Percentiles rank a stretch among this genome's conserved stretches.
Evolutionary conservation across 2,113 vertebrate species (phyloP).

Genomic region (Terrapene triunguis): DNA sequence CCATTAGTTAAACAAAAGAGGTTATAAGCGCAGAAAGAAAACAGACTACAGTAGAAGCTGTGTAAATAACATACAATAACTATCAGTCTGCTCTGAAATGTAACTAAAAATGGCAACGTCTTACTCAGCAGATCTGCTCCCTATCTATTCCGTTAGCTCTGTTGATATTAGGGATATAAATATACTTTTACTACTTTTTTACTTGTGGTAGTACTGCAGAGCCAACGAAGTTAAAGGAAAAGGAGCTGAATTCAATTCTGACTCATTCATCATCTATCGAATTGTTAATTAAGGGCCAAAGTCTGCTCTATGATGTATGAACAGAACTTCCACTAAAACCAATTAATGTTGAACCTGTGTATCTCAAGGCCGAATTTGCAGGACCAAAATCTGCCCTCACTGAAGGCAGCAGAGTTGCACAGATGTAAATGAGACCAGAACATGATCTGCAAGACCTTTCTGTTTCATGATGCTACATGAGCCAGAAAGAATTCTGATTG

Average conservation of each 20-base stretch:
- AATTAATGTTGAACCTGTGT: constrained; percentile 57
- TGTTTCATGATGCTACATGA: constrained; percentile 54
- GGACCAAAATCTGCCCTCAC: constrained; percentile 71
- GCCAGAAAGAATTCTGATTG: constrained; percentile 50
- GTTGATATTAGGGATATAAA: constrained; percentile 62
- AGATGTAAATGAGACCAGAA: constrained; percentile 71
- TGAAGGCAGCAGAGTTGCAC: constrained; percentile 65
- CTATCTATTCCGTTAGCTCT: constrained; percentile 49
- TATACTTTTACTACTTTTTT: constrained; percentile 53
- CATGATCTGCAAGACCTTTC: constrained; percentile 59
- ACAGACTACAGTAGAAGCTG: background rate
- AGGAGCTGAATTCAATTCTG: constrained; percentile 56
- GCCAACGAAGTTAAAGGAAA: constrained; percentile 46
- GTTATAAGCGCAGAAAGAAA: constrained; percentile 46
- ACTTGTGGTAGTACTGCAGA: constrained; percentile 41
- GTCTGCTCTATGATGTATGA: constrained; percentile 47
- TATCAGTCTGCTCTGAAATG: constrained; percentile 12
- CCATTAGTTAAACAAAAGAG: constrained; percentile 58
- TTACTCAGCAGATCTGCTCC: constrained; percentile 47
- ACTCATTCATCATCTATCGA: constrained; percentile 72
- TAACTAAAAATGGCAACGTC: background rate
- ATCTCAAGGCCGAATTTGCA: constrained; percentile 67
- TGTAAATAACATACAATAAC: constrained; percentile 50
- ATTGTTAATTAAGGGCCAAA: constrained; percentile 75
- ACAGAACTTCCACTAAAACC: constrained; percentile 68